Conservation (phyloP, 2,113 vertebrate species). For the Psophia crepitans region DNA sequence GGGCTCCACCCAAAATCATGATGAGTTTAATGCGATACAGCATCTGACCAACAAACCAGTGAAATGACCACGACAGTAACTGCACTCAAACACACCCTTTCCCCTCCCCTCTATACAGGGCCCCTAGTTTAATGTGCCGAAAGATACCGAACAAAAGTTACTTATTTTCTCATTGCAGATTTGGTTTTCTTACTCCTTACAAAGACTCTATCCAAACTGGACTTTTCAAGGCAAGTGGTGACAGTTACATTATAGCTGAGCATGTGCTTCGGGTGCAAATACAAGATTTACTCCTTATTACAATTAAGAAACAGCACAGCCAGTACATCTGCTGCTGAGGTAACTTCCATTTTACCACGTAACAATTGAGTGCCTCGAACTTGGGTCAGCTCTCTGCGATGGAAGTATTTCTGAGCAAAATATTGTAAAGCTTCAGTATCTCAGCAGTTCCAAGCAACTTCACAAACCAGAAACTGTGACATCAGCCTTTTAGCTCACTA, state of each 20-base stretch:
- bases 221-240: background rate
- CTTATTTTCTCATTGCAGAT: background rate
- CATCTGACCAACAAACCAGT: background rate
- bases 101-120: background rate
- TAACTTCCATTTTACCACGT: background rate
- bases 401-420: background rate
- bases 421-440: background rate
- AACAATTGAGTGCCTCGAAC: background rate
- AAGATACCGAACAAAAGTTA: background rate
- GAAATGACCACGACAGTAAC: accelerated
- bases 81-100: background rate
- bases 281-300: background rate
- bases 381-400: accelerated
- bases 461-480: background rate
- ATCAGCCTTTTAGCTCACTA: slow-evolving; percentile 12
- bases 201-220: background rate
- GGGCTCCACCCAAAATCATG: background rate
- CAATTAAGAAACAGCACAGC: accelerated
- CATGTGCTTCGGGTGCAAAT: background rate
- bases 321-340: background rate
- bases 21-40: background rate
- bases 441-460: background rate
- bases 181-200: background rate
- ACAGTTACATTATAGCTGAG: background rate
- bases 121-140: background rate